phyloP scores from a whole-genome alignment of 2,888 invertebrate genomes.

The Sesia bembeciformis region DNA sequence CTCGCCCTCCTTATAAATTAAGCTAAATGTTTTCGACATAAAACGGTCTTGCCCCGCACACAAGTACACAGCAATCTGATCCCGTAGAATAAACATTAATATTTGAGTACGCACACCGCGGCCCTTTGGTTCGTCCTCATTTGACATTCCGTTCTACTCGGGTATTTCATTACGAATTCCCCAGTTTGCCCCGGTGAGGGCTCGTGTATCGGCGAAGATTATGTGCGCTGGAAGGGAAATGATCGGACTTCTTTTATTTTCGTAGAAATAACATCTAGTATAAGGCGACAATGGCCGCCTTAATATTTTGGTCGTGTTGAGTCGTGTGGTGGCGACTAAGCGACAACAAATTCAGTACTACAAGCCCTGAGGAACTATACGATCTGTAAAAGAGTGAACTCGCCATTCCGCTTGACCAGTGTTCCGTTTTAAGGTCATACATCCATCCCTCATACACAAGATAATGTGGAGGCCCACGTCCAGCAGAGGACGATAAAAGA shows the following conservation, averaged over 20 bases:
- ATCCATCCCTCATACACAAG: too few species aligned
- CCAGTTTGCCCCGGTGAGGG: slow-evolving; percentile 15
- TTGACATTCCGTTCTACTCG: slow-evolving; percentile 35
- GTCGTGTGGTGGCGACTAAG: too few species aligned
- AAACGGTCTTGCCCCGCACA: neutral
- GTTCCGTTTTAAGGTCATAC: too few species aligned
- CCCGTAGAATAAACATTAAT: slow-evolving; percentile 34
- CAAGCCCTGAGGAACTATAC: too few species aligned
- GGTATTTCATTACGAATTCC: slow-evolving; percentile 41
- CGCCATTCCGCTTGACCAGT: too few species aligned
- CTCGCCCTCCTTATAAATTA: neutral
- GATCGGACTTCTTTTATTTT: neutral
- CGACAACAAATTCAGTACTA: too few species aligned
- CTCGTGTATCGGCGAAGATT: neutral
- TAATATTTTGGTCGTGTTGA: too few species aligned
- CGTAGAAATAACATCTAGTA: too few species aligned
- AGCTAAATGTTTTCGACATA: neutral
- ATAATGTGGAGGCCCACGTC: too few species aligned
- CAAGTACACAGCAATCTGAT: slow-evolving; percentile 9
- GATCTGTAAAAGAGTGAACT: too few species aligned
- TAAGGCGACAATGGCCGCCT: too few species aligned
- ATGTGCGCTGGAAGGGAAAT: neutral
- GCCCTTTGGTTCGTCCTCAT: slow-evolving; percentile 32
- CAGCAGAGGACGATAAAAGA: too few species aligned
- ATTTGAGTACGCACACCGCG: slow-evolving; percentile 15